These are phyloP conservation scores for Dryobates pubescens DNA, from an alignment of 2,797 vertebrate genomes.

Conservation along the genomic window DNA sequence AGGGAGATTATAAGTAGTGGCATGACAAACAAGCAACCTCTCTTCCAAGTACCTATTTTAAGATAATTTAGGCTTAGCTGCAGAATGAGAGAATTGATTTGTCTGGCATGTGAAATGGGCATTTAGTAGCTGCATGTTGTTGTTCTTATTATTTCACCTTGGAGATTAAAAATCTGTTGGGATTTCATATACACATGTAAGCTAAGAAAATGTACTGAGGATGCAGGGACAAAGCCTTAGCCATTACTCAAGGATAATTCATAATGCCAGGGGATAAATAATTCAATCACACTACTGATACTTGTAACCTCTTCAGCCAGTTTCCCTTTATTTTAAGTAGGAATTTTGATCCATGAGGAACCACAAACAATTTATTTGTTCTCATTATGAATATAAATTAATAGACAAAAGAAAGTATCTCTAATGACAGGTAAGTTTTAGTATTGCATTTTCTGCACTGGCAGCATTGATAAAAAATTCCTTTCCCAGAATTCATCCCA, in stretches of 20 bases:
- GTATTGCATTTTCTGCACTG: neutral
- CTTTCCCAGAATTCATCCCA: conserved; percentile 8
- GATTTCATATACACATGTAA: neutral
- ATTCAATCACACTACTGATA: neutral
- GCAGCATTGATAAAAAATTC: conserved; percentile 20
- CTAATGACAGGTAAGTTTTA: neutral
- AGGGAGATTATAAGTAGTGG: neutral
- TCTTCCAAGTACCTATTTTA: neutral
- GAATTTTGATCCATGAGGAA: conserved; percentile 20
- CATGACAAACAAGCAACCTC: neutral
- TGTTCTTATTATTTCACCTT: neutral
- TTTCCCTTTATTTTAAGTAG: conserved; percentile 10
- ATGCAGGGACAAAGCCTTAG: neutral
- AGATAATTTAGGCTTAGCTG: neutral
- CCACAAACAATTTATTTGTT: neutral
- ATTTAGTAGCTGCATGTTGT: neutral
- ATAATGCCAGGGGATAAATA: neutral
- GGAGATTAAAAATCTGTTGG: neutral
- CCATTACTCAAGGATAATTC: neutral
- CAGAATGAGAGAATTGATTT: neutral
- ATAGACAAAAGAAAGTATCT: neutral
- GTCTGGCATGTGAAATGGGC: neutral
- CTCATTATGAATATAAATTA: conserved; percentile 1
- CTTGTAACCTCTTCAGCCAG: conserved; percentile 9
- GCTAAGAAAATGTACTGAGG: neutral